Base-by-base conservation (phyloP, 2,113 vertebrate genomes). In the Lipophrys pholis region DNA sequence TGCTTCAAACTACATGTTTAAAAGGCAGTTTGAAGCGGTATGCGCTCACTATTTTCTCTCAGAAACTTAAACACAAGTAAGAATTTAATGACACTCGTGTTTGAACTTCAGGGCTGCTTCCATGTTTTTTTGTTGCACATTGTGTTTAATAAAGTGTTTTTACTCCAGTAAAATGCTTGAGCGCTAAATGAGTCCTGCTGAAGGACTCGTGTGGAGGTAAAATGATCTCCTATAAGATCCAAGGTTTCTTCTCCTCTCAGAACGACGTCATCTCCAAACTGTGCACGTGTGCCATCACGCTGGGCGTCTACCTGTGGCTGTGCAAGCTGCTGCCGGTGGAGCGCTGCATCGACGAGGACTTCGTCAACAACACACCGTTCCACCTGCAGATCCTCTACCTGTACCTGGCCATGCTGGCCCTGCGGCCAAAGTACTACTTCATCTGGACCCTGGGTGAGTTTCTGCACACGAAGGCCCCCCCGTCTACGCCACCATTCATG, bases 351-450 rank as follows among this genome's bases (percentile, higher is more conserved):
- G 93, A 98, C 0, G 93, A 95, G 21, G 78, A 89, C 67, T 98
- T 97, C 78, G 92, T 93, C 70, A 93, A 90, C 64, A 93, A 95
- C 50, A 95, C 95, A 0, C 96, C 97, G 0, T 94, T 96, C 86
- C 90, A 95, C 40, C 76, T 94, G 42, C 95, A 94, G 87, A 83
- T 97, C 42, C 59, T 96, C 90, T 99, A 99, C 82, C 94, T 99
- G 0, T 99, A 99, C 1, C 7, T 97, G 64, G 96, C 98, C 64
- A 95, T 99, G 73, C 89, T 99, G 93, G 95, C 96, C 30, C 95
- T 97, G 79, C 94, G 98, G 87, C 97, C 98, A 65, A 99, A 99
- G 60, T 99, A 99, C 92, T 99, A 98, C 85, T 99, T 99, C 84
- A 95, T 97, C 4, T 99, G 98, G 97, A 99, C 97, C 8, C 93